A percentile compares a stretch with the other conserved stretches of the same genome.
Conservation (phyloP, 2,113 vertebrate species). For the Orthochromis malagaraziensis region DNA sequence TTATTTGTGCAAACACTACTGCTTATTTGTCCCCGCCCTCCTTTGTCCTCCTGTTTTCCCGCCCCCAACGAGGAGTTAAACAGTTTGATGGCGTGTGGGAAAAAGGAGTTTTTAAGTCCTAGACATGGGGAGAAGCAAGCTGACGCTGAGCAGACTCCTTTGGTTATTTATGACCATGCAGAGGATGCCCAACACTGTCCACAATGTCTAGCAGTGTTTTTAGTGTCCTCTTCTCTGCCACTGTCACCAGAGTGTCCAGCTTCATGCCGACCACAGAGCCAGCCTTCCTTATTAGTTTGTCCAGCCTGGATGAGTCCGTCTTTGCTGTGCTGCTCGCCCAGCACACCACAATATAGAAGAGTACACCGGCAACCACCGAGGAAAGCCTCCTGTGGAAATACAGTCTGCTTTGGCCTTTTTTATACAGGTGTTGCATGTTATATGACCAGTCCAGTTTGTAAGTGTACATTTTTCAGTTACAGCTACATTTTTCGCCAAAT, state of each 20-base stretch:
- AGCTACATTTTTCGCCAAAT: neutral
- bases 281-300: neutral
- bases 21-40: neutral
- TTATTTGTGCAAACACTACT: neutral
- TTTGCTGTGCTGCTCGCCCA: neutral
- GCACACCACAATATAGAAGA: neutral
- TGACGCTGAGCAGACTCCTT: neutral
- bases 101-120: neutral
- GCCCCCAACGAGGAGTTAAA: neutral
- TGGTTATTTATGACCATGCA: neutral
- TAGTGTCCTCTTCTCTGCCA: neutral
- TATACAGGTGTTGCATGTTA: neutral
- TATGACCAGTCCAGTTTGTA: neutral
- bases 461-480: neutral
- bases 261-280: neutral
- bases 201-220: neutral
- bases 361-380: neutral
- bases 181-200: neutral
- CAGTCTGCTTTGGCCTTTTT: neutral
- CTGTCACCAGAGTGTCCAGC: neutral
- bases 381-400: neutral
- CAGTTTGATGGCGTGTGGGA: neutral
- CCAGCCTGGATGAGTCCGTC: neutral
- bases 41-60: neutral
- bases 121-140: neutral